A percentile compares a stretch with the other conserved stretches of the same genome.
Evolutionary conservation across 64 coral and sea anemone genomes (phyloP).

Genomic region (Montipora efflorescens): DNA sequence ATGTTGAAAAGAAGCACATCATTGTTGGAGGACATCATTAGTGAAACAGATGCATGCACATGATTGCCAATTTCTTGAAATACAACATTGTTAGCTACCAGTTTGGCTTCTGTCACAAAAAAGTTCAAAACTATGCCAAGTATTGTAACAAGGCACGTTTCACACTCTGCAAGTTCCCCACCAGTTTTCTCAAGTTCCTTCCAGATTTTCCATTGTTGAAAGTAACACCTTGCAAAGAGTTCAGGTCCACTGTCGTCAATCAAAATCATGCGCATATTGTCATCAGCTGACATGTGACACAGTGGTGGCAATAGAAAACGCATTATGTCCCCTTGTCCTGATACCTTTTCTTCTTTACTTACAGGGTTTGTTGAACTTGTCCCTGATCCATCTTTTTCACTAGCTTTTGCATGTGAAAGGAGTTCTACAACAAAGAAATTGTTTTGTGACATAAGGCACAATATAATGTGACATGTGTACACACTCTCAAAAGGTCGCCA

Average conservation of each 20-base stretch:
- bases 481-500: background rate
- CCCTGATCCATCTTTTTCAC: background rate
- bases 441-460: background rate
- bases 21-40: conserved; percentile 1
- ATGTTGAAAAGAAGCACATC: conserved; percentile 66
- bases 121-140: conserved; percentile 89
- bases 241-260: conserved; percentile 63
- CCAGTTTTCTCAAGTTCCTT: background rate
- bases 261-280: conserved; percentile 79
- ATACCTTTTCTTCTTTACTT: background rate
- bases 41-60: conserved; percentile 7
- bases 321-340: conserved; percentile 46
- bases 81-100: conserved; percentile 25
- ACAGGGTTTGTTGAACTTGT: background rate
- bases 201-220: conserved; percentile 67
- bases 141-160: conserved; percentile 69
- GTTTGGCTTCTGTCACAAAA: conserved; percentile 78
- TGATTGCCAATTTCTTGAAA: conserved; percentile 48
- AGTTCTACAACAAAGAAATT: background rate
- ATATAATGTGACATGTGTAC: too few relatives aligned
- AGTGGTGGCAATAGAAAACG: conserved; percentile 79
- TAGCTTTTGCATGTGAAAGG: background rate
- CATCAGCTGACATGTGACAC: conserved; percentile 94
- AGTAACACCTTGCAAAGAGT: conserved; percentile 64
- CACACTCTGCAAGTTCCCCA: background rate